phyloP scores from a whole-genome alignment of 1,140 invertebrate species.

The Drosophila albomicans region DNA sequence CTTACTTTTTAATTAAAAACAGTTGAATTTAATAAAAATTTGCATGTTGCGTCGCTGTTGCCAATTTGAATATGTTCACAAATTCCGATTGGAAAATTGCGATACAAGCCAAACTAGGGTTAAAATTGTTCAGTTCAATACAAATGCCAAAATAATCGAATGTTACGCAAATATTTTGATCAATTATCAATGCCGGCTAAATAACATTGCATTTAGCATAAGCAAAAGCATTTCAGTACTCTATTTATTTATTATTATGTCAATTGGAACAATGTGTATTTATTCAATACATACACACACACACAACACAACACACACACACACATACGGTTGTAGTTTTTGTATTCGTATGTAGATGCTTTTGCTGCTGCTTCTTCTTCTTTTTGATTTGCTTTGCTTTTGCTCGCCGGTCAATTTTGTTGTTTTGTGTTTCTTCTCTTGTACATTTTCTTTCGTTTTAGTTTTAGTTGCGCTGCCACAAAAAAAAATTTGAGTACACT shows the following conservation, averaged over 20 bases:
- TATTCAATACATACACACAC: conserved; percentile 12
- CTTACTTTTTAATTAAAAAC: neutral
- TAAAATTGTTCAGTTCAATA: conserved; percentile 31
- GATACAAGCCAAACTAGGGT: conserved; percentile 16
- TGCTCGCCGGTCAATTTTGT: conserved; percentile 40
- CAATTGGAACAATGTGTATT: conserved; percentile 9
- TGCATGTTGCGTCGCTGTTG: conserved; percentile 14
- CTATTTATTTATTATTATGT: neutral
- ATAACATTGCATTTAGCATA: conserved; percentile 2
- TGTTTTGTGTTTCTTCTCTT: conserved; percentile 26
- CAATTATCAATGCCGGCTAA: conserved; percentile 20
- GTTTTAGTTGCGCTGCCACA: conserved; percentile 10
- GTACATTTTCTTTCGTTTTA: conserved; percentile 5
- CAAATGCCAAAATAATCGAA: conserved; percentile 27
- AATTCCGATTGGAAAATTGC: conserved; percentile 16
- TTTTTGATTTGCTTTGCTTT: conserved; percentile 21
- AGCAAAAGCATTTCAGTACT: neutral
- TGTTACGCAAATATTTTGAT: conserved; percentile 22
- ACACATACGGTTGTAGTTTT: neutral
- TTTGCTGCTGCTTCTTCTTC: neutral
- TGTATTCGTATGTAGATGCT: neutral
- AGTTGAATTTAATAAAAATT: neutral
- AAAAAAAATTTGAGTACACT: conserved; percentile 21
- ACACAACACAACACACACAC: neutral
- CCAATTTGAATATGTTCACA: neutral